These are phyloP conservation scores for Andrena trimmerana DNA, from an alignment of 2,888 invertebrate species.

Conservation along the genomic window DNA sequence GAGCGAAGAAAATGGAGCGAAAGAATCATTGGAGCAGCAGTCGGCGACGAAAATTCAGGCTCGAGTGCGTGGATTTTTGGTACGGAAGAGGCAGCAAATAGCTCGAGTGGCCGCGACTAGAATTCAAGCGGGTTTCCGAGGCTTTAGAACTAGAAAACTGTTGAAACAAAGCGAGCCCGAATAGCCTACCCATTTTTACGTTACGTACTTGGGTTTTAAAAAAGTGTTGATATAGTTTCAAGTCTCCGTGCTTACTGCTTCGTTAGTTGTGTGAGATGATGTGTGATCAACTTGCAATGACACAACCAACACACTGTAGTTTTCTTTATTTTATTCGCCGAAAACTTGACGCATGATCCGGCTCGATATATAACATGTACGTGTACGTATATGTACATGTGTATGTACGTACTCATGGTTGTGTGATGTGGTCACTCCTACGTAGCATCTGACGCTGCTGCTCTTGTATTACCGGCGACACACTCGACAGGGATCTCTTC, in stretches of 20 bases:
- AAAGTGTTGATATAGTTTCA: background rate
- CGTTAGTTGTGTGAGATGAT: too few species aligned
- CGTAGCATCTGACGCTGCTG: too few species aligned
- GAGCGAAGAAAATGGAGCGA: constrained; percentile 55
- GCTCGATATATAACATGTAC: background rate
- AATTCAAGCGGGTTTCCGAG: constrained; percentile 83
- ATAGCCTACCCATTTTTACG: constrained; percentile 52
- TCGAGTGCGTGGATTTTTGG: constrained; percentile 89
- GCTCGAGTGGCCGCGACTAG: constrained; percentile 81
- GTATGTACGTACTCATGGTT: too few species aligned
- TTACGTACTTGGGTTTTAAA: background rate
- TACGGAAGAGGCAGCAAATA: constrained; percentile 86
- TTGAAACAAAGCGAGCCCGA: constrained; percentile 77
- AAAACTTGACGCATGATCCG: background rate
- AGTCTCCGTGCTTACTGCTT: too few species aligned
- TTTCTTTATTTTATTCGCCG: background rate
- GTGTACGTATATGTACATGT: too few species aligned
- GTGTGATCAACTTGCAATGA: background rate
- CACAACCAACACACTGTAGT: background rate
- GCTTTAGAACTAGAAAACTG: constrained; percentile 81
- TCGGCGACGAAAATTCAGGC: constrained; percentile 89
- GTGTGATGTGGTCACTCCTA: too few species aligned
- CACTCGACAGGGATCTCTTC: background rate
- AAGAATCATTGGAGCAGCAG: constrained; percentile 75
- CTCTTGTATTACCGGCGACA: too few species aligned